A percentile compares a stretch with the other conserved stretches of the same genome.
These are phyloP conservation scores for Leptopilina drosophilae DNA, from an alignment of 2,888 invertebrate species.

Conservation along the genomic window DNA sequence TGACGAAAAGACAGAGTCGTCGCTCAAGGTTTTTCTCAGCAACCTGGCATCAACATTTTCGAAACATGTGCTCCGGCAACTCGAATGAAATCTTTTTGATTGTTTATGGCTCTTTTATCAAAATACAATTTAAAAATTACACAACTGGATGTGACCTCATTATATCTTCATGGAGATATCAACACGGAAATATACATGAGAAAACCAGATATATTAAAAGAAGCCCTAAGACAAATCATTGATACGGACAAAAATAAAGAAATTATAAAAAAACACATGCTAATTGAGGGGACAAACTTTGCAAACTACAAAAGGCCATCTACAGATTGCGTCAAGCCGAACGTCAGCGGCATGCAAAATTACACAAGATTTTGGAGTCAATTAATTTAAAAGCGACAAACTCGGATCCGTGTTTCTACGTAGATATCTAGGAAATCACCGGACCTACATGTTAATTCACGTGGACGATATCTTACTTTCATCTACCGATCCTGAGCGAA, in stretches of 20 bases:
- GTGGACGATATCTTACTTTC: too few species aligned
- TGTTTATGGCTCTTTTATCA: neutral
- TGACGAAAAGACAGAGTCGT: too few species aligned
- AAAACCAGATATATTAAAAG: constrained; percentile 7
- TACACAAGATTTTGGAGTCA: constrained; percentile 48
- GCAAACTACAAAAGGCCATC: too few species aligned
- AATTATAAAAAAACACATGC: neutral
- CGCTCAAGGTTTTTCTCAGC: neutral
- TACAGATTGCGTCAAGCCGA: too few species aligned
- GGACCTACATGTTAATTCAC: too few species aligned
- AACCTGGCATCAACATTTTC: neutral
- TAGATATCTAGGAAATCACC: neutral
- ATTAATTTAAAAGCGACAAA: constrained; percentile 51
- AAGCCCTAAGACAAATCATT: neutral
- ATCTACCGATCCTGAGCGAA: too few species aligned
- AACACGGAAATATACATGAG: neutral
- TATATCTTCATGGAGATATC: neutral
- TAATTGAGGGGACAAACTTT: neutral
- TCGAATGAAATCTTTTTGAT: neutral
- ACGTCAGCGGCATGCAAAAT: constrained; percentile 34
- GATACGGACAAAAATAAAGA: neutral
- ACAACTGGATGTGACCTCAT: neutral
- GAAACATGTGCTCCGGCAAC: constrained; percentile 18
- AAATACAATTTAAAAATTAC: neutral
- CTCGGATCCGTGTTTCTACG: constrained; percentile 59